Evolutionary conservation across 2,113 vertebrate genomes (phyloP), one percentile per base, ranked within the genome.

Genomic region (Castor canadensis): DNA sequence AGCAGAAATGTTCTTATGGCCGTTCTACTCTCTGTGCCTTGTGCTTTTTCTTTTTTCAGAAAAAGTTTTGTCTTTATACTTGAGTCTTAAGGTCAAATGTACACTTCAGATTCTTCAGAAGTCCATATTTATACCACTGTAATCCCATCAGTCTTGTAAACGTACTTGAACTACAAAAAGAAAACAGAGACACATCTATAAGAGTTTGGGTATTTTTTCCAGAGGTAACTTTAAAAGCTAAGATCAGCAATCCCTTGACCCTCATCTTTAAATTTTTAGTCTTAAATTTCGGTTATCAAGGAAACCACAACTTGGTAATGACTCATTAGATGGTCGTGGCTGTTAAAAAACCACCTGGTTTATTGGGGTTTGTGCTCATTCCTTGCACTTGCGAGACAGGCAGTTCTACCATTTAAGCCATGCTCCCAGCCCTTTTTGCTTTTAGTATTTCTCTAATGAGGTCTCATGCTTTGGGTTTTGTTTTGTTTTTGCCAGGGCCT

Each of bases 121-220:
- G 89, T 97, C 96, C 98, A 97, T 93, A 95, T 73, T 98, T 98
- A 98, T 94, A 99, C 98, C 98, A 98, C 98, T 94, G 98, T 98
- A 97, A 98, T 97, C 94, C 98, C 98, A 98, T 98, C 98, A 98
- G 96, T 97, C 98, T 98, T 89, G 96, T 97, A 97, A 98, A 96
- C 62, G 67, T 97, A 83, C 93, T 97, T 97, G 92, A 98, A 96
- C 98, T 98, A 98, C 43, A 98, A 98, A 98, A 98, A 93, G 52
- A 98, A 98, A 90, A 97, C n/a, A 98, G 95, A 98, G 58, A 49
- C 80, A 82, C 9, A 62, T 83, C 58, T 54, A 2, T 89, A 98
- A 98, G 93, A 97, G 97, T 87, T 69, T 95, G 87, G 86, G 28
- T 60, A 24, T 94, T 95, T 97, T 69, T 62, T 15, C n/a, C n/a